Base-by-base conservation (phyloP, 2,797 vertebrate species). In the Rousettus madagascariensis region DNA sequence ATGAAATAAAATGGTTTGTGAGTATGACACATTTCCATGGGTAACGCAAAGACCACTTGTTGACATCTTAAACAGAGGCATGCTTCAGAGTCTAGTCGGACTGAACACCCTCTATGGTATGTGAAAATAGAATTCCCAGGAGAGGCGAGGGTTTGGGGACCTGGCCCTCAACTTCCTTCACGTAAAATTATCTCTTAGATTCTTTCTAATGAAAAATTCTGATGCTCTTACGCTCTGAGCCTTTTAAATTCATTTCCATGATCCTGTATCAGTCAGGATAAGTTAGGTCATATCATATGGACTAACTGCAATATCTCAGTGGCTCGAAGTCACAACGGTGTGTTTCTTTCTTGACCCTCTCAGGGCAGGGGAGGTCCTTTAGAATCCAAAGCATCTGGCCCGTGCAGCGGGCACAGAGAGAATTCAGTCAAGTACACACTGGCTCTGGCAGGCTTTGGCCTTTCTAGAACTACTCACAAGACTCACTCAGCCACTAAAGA, bases 121-220 rank as follows among this genome's bases (percentile, higher is more conserved):
- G 46, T 11, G 24, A 33, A 69, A 57, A 2, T 28, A n/a, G 61
- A 80, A 82, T 49, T 49, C 46, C 4, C 49, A 69, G 46, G 15
- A 53, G 8, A 63, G 6, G 0, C 3, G 20, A 38, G 1, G 1
- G 8, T 15, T 15, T 12, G 3, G 15, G 19, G 38, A 77, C 12
- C 10, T 19, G 49, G 51, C 3, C 19, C 57, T 71, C 53, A 9
- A 20, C 2, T 59, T 89, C 41, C 38, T 89, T 85, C 15, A 5
- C 28, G 46, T 6, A 68, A 87, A 65, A 66, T 46, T 59, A 86
- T 72, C 30, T 71, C 3, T 15, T 88, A 13, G 30, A 15, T 41
- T 61, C 22, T 88, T 78, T 68, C 49, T 65, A 82, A 82, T 51
- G 7, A 68, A 78, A 59, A 15, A 5, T 33, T 59, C 41, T 82